Base-by-base conservation (phyloP, 2,797 vertebrate genomes). In the Darevskia mixta region DNA sequence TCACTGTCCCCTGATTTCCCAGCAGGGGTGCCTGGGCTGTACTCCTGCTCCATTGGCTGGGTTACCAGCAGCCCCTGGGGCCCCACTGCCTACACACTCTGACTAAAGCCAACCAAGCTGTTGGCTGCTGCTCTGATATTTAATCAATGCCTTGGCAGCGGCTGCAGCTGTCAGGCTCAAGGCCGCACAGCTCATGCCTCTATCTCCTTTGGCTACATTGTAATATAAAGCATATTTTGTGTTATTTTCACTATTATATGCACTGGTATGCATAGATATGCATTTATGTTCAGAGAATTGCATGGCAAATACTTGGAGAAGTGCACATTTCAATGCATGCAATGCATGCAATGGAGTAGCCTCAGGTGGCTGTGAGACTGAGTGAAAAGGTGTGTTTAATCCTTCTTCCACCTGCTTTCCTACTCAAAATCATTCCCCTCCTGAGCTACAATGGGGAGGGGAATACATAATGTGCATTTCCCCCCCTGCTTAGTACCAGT, bases 91-190 rank as follows among this genome's bases (percentile, higher is more conserved):
- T 79, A 82, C 88, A 27, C 0, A 45, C 72, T 58, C 79, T 10
- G 79, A 86, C 87, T 75, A 79, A 84, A 88, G 82, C 18, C 66
- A 1, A 43, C 38, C 7, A 10, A 41, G 81, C 13, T n/a, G 4
- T 85, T 85, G 58, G 85, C 89, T 45, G 35, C 58, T 11, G 83
- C 83, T 55, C 43, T 0, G 41, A 35, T 15, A 8, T 82, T 89
- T 82, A 76, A 90, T 91, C 91, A 87, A 75, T 69, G 86, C 5
- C 91, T 87, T 1, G 1, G 73, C 89, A 35, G 35, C 35, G 71
- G 32, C 86, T 1, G 76, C 86, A 35, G 8, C 73, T 38, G 41
- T 55, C 89, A 82, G 71, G 9, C 6, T 45, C 18, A 29, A 69
- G 7, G 11, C 86, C 45, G 1, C 61, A 43, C 45, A 1, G 75